Percentiles rank a stretch among this genome's conserved stretches.
phyloP scores from a whole-genome alignment of 2,113 vertebrate species.

The Stegastes partitus region DNA sequence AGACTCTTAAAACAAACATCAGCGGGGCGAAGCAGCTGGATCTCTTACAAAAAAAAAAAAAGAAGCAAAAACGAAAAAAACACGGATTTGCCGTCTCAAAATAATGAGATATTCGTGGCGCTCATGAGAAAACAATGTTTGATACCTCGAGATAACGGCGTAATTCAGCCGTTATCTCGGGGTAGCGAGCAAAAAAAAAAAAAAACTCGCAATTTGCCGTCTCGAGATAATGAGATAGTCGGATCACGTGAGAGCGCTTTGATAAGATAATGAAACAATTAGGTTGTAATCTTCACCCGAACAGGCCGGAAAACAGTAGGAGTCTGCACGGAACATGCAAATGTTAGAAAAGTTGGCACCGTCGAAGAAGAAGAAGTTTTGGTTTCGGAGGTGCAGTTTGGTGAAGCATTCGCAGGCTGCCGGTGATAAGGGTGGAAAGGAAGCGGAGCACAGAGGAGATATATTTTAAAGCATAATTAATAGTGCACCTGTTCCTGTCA shows the following conservation, averaged over 20 bases:
- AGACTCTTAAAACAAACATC: conserved; percentile 55
- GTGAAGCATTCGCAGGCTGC: conserved; percentile 3
- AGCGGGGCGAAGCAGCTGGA: conserved; percentile 50
- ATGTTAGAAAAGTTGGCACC: background rate
- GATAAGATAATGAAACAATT: conserved; percentile 45
- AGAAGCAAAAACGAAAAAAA: background rate
- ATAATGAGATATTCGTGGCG: conserved; percentile 63
- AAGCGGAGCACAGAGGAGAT: conserved; percentile 51
- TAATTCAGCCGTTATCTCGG: conserved; percentile 50
- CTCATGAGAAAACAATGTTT: conserved; percentile 37
- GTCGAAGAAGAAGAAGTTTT: background rate
- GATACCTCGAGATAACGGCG: conserved; percentile 66
- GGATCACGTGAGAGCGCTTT: conserved; percentile 25
- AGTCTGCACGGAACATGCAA: background rate
- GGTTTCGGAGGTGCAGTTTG: conserved; percentile 8
- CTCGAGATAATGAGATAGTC: conserved; percentile 52
- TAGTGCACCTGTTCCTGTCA: conserved; percentile 77
- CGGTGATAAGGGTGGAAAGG: conserved; percentile 32
- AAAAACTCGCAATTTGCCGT: conserved; percentile 7
- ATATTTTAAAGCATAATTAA: conserved; percentile 77
- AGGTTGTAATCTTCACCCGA: conserved; percentile 20
- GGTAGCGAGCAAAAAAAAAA: conserved; percentile 37
- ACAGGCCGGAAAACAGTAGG: background rate
- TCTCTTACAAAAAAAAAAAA: background rate
- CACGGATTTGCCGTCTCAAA: conserved; percentile 48